Evolutionary conservation across 2,113 vertebrate genomes (phyloP).

Genomic region (Helogale parvula): DNA sequence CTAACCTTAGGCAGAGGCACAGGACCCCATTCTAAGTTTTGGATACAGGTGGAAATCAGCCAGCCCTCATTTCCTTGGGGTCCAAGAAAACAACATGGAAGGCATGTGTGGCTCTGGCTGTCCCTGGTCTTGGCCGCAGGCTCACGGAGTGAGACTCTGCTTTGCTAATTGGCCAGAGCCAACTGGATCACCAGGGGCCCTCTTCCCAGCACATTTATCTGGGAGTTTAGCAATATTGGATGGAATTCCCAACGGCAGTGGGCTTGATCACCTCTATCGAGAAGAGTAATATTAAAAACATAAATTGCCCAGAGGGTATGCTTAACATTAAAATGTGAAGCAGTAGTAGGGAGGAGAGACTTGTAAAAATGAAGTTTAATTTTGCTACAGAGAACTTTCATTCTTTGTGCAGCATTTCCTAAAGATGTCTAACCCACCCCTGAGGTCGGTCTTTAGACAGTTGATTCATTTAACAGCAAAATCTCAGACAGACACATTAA

Average conservation of each 20-base stretch:
- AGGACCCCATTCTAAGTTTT: neutral
- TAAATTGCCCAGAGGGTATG: conserved; percentile 44
- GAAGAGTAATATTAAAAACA: conserved; percentile 66
- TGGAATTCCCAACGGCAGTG: neutral
- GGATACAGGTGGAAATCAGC: neutral
- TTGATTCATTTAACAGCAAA: conserved; percentile 45
- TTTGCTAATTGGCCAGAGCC: neutral
- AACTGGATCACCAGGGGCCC: neutral
- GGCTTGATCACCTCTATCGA: conserved; percentile 48
- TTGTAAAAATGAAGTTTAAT: conserved; percentile 62
- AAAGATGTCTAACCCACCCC: neutral
- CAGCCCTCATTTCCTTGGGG: neutral
- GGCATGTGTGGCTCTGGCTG: neutral
- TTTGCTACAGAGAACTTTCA: conserved; percentile 45
- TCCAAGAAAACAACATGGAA: neutral
- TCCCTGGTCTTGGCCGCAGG: neutral
- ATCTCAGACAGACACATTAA: conserved; percentile 8
- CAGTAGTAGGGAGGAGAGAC: conserved; percentile 5
- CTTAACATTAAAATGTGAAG: conserved; percentile 55
- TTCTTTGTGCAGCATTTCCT: neutral
- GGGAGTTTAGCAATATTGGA: conserved; percentile 29
- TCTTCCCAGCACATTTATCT: neutral
- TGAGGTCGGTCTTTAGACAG: neutral
- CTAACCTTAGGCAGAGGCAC: neutral
- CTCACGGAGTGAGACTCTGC: neutral